Percentiles rank a stretch among this genome's conserved stretches.
Evolutionary conservation across 1,140 invertebrate species (phyloP).

Genomic region (Cydia fagiglandana): DNA sequence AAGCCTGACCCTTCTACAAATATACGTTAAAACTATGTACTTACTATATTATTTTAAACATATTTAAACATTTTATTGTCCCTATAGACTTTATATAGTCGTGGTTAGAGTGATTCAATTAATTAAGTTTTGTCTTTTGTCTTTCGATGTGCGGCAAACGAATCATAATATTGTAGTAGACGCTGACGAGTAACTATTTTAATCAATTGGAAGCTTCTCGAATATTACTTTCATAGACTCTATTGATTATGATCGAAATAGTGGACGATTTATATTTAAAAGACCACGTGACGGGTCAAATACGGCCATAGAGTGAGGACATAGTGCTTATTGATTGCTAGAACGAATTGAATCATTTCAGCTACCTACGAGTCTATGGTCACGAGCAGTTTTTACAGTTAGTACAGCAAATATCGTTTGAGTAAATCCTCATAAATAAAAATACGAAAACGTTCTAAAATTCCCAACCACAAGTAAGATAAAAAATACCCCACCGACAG

Average conservation of each 20-base stretch:
- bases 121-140: background rate
- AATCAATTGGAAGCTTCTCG: constrained; percentile 12
- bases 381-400: background rate
- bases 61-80: too few relatives aligned
- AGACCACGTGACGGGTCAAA: constrained; percentile 21
- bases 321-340: constrained; percentile 27
- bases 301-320: constrained; percentile 9
- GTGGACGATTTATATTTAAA: constrained; percentile 11
- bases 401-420: background rate
- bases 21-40: too few relatives aligned
- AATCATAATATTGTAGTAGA: background rate
- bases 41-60: too few relatives aligned
- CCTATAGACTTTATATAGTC: too few relatives aligned
- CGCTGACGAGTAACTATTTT: background rate
- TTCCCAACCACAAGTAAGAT: too few relatives aligned
- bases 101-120: background rate
- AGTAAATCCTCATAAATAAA: too few relatives aligned
- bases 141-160: background rate
- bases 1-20: too few relatives aligned
- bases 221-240: constrained; percentile 1
- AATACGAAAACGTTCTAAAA: too few relatives aligned
- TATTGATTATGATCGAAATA: constrained; percentile 6
- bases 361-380: background rate
- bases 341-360: constrained; percentile 26
- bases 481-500: too few relatives aligned